Conservation (phyloP, 2,113 vertebrate species). For the Ptilorrhoa leucosticta region DNA sequence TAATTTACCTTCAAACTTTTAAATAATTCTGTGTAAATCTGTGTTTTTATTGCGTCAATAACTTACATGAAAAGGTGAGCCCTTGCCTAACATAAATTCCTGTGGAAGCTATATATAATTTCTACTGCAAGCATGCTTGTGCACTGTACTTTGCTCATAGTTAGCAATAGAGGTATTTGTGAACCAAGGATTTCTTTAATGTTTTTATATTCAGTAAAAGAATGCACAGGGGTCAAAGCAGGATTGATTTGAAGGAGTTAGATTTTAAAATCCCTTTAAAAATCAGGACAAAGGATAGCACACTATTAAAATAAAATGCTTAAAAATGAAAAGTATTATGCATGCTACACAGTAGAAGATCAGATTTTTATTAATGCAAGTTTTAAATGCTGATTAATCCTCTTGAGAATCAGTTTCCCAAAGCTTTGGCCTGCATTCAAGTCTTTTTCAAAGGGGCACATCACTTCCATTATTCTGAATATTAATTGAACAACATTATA, state of each 20-base stretch:
- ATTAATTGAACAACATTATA: constrained; percentile 82
- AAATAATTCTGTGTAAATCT: neutral
- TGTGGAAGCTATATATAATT: neutral
- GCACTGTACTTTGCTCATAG: neutral
- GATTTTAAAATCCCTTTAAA: constrained; percentile 74
- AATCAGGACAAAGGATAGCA: constrained; percentile 66
- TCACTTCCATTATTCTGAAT: constrained; percentile 80
- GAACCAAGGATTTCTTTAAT: constrained; percentile 32
- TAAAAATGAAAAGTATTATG: constrained; percentile 77
- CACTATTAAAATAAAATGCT: constrained; percentile 74
- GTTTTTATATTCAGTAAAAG: constrained; percentile 44
- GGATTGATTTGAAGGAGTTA: constrained; percentile 69
- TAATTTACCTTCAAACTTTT: neutral
- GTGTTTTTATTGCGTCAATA: neutral
- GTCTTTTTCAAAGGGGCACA: constrained; percentile 75
- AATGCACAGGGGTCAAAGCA: constrained; percentile 47
- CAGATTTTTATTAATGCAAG: constrained; percentile 84
- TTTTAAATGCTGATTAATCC: constrained; percentile 86
- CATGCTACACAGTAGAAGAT: constrained; percentile 67
- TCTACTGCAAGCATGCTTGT: neutral
- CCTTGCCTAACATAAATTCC: neutral
- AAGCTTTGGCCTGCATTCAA: constrained; percentile 80
- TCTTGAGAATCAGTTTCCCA: constrained; percentile 80
- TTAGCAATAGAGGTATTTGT: neutral
- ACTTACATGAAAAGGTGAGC: neutral